A percentile compares a stretch with the other conserved stretches of the same genome.
These are phyloP conservation scores for Harpegnathos saltator DNA, from an alignment of 1,140 invertebrate species.

Conservation along the genomic window DNA sequence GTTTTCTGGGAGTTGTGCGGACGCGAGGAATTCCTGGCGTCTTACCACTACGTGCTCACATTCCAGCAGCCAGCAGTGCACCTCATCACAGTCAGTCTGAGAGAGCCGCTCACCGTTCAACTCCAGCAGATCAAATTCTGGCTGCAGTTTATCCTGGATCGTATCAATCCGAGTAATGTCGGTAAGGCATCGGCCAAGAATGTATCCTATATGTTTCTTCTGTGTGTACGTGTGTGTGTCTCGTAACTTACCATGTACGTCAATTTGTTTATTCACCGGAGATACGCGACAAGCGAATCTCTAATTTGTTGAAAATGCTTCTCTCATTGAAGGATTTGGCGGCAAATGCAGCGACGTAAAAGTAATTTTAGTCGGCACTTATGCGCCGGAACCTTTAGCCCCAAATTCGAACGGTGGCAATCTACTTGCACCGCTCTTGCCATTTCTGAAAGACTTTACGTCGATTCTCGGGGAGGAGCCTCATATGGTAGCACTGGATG, in stretches of 20 bases:
- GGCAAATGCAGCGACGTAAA: slow-evolving; percentile 83
- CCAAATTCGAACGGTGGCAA: slow-evolving; percentile 80
- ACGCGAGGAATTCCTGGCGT: slow-evolving; percentile 91
- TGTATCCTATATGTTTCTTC: slow-evolving; percentile 5
- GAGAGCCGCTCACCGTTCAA: slow-evolving; percentile 90
- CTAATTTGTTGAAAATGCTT: slow-evolving; percentile 31
- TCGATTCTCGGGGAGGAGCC: slow-evolving; percentile 83
- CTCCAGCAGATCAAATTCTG: slow-evolving; percentile 92
- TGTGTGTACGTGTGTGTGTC: not conserved
- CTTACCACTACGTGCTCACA: slow-evolving; percentile 93
- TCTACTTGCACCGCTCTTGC: slow-evolving; percentile 81
- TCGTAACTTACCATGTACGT: slow-evolving; percentile 3
- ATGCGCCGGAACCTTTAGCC: slow-evolving; percentile 82
- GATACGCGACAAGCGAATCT: not conserved
- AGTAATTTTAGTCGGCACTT: slow-evolving; percentile 84
- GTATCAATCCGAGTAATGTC: slow-evolving; percentile 90
- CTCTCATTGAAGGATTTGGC: slow-evolving; percentile 80
- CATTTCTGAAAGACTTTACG: slow-evolving; percentile 82
- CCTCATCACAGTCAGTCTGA: slow-evolving; percentile 91
- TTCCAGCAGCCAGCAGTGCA: slow-evolving; percentile 89
- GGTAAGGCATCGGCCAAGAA: slow-evolving; percentile 83
- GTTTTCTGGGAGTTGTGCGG: slow-evolving; percentile 94
- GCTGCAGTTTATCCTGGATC: slow-evolving; percentile 92
- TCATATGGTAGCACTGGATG: slow-evolving; percentile 82
- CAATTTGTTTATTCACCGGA: slow-evolving; percentile 26